Evolutionary conservation across 1,140 invertebrate genomes (phyloP).

Genomic region (Heliconius eleuchia): DNA sequence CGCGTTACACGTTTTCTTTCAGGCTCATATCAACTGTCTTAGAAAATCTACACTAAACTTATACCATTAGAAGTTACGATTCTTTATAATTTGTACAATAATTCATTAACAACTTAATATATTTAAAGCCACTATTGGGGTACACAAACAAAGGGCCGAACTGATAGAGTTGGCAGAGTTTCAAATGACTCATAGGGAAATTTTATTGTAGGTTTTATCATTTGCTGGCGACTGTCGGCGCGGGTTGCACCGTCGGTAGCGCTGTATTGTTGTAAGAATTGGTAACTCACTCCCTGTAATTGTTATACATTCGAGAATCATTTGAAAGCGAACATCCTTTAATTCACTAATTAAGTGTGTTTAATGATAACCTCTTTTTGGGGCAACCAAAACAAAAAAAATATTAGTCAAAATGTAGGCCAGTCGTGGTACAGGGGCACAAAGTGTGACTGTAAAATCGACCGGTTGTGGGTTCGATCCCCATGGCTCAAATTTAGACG

Average conservation of each 20-base stretch:
- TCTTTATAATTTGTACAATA: neutral
- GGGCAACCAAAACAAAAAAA: no score
- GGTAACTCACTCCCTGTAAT: neutral
- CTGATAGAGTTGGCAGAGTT: conserved; percentile 2
- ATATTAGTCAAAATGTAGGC: no score
- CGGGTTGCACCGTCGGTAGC: neutral
- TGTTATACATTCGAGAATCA: neutral
- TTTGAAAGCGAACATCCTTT: neutral
- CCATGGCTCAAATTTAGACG: no score
- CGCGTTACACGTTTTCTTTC: no score
- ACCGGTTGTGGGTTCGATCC: no score
- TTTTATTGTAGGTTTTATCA: conserved; percentile 14
- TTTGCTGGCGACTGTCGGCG: neutral
- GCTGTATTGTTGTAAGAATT: neutral
- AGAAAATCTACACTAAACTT: neutral
- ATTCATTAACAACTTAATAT: neutral
- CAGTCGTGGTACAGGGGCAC: no score
- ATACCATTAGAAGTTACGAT: no score
- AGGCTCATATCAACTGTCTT: neutral
- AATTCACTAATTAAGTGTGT: no score
- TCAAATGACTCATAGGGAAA: conserved; percentile 29
- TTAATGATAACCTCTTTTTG: no score
- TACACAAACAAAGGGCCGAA: conserved; percentile 18
- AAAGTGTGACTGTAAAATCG: no score
- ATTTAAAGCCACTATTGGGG: neutral